These are phyloP conservation scores for Cydia fagiglandana DNA, from an alignment of 1,140 invertebrate genomes.

Conservation along the genomic window DNA sequence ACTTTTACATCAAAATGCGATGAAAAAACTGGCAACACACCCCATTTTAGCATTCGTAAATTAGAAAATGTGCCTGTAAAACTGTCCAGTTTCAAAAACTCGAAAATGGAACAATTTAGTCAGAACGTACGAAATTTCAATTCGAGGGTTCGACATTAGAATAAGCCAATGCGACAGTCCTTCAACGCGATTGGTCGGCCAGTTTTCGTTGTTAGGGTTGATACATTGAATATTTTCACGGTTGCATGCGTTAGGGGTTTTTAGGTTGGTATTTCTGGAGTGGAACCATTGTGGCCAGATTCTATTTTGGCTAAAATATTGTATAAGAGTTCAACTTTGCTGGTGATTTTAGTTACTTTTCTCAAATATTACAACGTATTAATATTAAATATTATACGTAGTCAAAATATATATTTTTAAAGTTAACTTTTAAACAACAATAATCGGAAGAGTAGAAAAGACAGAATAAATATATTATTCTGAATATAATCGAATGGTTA, in stretches of 20 bases:
- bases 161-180: constrained; percentile 53
- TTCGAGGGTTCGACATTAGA: constrained; percentile 56
- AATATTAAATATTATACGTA: too few relatives aligned
- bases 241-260: constrained; percentile 14
- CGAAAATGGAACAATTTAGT: constrained; percentile 46
- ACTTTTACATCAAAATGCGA: background rate
- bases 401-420: too few relatives aligned
- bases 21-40: background rate
- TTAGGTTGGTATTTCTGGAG: background rate
- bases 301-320: background rate
- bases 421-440: too few relatives aligned
- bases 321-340: background rate
- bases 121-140: constrained; percentile 44
- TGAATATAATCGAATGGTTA: background rate
- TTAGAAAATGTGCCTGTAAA: background rate
- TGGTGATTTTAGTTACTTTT: too few relatives aligned
- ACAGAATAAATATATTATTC: too few relatives aligned
- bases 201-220: constrained; percentile 24
- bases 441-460: too few relatives aligned
- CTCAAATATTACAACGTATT: too few relatives aligned
- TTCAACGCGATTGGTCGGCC: constrained; percentile 49
- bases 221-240: constrained; percentile 29
- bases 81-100: constrained; percentile 11
- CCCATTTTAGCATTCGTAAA: background rate
- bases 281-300: background rate